A percentile compares a stretch with the other conserved stretches of the same genome.
phyloP scores from a whole-genome alignment of 2,888 invertebrate genomes.

The Acanthococcus lagerstroemiae region DNA sequence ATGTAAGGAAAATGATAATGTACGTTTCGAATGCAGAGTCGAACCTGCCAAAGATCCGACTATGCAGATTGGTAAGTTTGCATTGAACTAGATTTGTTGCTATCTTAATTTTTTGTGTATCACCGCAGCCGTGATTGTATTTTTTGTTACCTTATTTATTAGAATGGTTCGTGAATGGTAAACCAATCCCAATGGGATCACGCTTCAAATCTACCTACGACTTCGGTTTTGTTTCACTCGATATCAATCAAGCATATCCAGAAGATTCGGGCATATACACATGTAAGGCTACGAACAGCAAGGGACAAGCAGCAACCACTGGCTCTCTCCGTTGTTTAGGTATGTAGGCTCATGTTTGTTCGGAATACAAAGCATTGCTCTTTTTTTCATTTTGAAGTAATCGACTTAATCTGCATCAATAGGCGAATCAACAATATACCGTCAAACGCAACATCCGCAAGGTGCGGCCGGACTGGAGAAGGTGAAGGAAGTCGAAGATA shows the following conservation, averaged over 20 bases:
- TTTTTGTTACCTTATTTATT: neutral
- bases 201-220: constrained; percentile 88
- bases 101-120: neutral
- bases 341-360: constrained; percentile 41
- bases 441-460: constrained; percentile 91
- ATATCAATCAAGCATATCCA: constrained; percentile 74
- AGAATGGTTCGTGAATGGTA: constrained; percentile 93
- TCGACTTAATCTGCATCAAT: constrained; percentile 9
- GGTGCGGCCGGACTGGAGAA: constrained; percentile 81
- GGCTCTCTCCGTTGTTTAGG: constrained; percentile 77
- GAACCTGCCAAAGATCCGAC: constrained; percentile 87
- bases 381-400: no score
- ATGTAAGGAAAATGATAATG: constrained; percentile 75
- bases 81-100: neutral
- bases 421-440: constrained; percentile 52
- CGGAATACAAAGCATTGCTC: no score
- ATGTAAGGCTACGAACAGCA: constrained; percentile 78
- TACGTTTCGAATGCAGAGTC: constrained; percentile 83
- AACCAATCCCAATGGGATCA: constrained; percentile 75
- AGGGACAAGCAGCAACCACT: constrained; percentile 80
- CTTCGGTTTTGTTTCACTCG: constrained; percentile 90
- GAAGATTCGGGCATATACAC: constrained; percentile 89
- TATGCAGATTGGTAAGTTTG: constrained; percentile 56
- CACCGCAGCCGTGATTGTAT: neutral
- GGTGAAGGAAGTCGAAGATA: constrained; percentile 80